Base-by-base conservation (phyloP, 2,113 vertebrate species). In the Globicephala melas region DNA sequence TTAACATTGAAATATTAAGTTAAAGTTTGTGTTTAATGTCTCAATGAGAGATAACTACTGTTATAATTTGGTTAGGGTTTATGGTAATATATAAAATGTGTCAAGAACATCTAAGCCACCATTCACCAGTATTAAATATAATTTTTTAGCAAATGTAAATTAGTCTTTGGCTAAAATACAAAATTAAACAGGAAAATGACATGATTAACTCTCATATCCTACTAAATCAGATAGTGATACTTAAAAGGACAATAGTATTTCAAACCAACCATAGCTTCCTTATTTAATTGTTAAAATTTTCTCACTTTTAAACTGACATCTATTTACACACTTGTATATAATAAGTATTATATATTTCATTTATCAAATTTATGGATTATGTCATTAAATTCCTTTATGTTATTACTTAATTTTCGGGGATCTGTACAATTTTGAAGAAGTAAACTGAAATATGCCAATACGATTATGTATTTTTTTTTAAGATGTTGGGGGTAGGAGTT, bases 281-380 rank as follows among this genome's bases (percentile, higher is more conserved):
- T 76, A 94, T 79, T 86, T 82, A 89, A 55, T 91, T 53, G 47
- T 80, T 63, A 63, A 76, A 84, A 76, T 13, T 63, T 86, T 84
- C 12, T 97, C 18, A 65, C 23, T 86, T 98, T 92, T 86, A 95
- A 76, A 82, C 21, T 17, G 11, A 8, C 18, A 94, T n/a, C n/a
- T 67, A 47, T 65, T 73, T 36, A 67, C 0, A 80, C 2, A 62
- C 1, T 70, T 76, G 17, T 20, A 8, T 38, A 55, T 41, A 41
- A 70, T 25, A 55, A 84, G 3, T 53, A 71, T 25, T 67, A 70
- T 44, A 60, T 38, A 73, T 50, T 92, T 84, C 2, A 68, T 85
- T 81, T 77, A 67, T 55, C 8, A 89, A 89, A 23, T 68, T 36
- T 83, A 41, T 67, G 15, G 36, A 83, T 96, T 73, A 21, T 2